A percentile compares a stretch with the other conserved stretches of the same genome.
phyloP scores from a whole-genome alignment of 1,140 invertebrate species.

The Ptiloglossa arizonensis region DNA sequence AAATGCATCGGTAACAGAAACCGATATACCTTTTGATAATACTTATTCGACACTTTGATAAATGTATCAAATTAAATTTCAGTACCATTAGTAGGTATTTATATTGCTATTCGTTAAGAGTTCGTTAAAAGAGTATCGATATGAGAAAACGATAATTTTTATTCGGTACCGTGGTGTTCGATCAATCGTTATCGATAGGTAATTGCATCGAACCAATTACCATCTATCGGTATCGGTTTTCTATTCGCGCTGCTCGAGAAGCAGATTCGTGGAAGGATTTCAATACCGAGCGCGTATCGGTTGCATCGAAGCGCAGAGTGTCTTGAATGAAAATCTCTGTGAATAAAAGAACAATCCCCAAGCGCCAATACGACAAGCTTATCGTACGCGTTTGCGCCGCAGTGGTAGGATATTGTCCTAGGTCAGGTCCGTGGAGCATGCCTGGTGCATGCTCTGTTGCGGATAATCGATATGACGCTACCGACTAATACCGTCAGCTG shows the following conservation, averaged over 20 bases:
- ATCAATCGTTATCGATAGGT: no score
- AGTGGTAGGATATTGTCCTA: slow-evolving; percentile 34
- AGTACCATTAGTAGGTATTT: no score
- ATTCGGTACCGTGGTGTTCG: no score
- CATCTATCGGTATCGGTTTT: slow-evolving; percentile 6
- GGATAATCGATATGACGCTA: slow-evolving; percentile 39
- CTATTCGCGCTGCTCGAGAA: not conserved
- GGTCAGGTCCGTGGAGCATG: slow-evolving; percentile 41
- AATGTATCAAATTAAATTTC: no score
- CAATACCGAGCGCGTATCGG: not conserved
- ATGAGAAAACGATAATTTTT: no score
- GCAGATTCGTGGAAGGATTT: not conserved
- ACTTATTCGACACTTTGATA: no score
- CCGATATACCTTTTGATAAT: no score
- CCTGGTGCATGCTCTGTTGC: not conserved
- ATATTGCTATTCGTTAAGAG: no score
- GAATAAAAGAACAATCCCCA: not conserved
- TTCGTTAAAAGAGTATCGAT: no score
- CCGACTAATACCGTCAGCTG: slow-evolving; percentile 44
- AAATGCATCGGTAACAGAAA: no score
- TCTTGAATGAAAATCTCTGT: not conserved
- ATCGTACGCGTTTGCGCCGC: slow-evolving; percentile 8
- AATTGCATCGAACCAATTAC: no score
- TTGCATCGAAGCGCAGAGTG: not conserved
- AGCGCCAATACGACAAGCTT: not conserved